A percentile compares a stretch with the other conserved stretches of the same genome.
Evolutionary conservation across 1,140 invertebrate species (phyloP).

Genomic region (Hycleus phaleratus): DNA sequence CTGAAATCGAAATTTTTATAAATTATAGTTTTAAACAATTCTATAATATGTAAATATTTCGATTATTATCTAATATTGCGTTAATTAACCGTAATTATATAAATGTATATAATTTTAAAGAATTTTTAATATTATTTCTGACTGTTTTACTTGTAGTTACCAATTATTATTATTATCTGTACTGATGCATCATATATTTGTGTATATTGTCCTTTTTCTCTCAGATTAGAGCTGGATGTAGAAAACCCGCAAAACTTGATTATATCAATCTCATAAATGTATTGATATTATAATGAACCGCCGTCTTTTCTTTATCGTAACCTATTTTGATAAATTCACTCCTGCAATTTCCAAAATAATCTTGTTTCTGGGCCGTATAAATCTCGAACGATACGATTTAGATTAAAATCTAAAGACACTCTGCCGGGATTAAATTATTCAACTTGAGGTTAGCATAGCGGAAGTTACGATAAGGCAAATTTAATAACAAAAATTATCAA

Average conservation of each 20-base stretch:
- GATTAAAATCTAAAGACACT: no score
- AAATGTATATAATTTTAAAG: conserved; percentile 2
- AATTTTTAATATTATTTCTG: conserved; percentile 16
- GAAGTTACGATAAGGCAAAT: no score
- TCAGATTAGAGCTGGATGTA: no score
- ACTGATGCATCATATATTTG: conserved; percentile 19
- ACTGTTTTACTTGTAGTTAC: conserved; percentile 27
- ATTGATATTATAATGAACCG: conserved; percentile 6
- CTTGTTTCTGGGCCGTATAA: no score
- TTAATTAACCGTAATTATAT: neutral
- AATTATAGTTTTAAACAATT: conserved; percentile 2
- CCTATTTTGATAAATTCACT: no score
- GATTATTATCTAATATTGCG: neutral
- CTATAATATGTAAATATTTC: conserved; percentile 9
- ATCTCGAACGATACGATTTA: no score
- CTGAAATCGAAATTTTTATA: conserved; percentile 8
- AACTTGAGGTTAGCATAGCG: no score
- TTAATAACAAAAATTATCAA: no score
- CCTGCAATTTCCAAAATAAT: no score
- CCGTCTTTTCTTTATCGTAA: no score
- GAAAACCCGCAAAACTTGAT: no score
- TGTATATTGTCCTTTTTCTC: neutral
- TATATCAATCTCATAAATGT: conserved; percentile 7
- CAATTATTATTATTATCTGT: conserved; percentile 18
- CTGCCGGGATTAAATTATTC: no score